Evolutionary conservation across 1,140 invertebrate species (phyloP).

Genomic region (Polypedilum vanderplanki): DNA sequence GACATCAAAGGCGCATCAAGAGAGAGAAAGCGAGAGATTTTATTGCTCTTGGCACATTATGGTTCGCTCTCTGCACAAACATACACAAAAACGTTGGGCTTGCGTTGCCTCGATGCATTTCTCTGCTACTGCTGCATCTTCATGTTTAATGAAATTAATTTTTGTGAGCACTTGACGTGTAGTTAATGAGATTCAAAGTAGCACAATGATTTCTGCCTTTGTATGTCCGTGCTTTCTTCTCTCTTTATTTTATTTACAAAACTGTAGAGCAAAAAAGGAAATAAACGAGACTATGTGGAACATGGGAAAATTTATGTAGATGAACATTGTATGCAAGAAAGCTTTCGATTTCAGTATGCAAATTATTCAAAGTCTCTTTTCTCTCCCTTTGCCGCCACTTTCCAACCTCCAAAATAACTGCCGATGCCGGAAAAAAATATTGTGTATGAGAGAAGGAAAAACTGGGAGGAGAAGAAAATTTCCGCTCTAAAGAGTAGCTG

Average conservation of each 20-base stretch:
- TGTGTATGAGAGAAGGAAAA: background rate
- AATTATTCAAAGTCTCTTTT: conserved; percentile 19
- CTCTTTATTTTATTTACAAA: too few relatives aligned
- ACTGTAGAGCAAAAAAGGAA: background rate
- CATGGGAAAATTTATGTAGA: conserved; percentile 18
- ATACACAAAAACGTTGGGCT: background rate
- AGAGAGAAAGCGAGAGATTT: background rate
- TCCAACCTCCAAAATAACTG: background rate
- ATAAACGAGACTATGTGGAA: background rate
- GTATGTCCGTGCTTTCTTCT: too few relatives aligned
- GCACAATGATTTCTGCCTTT: too few relatives aligned
- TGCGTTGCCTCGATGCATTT: background rate
- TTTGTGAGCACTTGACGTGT: background rate
- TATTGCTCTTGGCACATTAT: conserved; percentile 12
- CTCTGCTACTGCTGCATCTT: background rate
- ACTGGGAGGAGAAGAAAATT: background rate
- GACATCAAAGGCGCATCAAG: background rate
- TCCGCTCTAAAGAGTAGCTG: background rate
- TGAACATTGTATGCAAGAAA: conserved; percentile 3
- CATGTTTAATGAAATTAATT: background rate
- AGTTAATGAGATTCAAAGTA: background rate
- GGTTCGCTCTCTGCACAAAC: background rate
- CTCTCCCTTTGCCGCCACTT: background rate
- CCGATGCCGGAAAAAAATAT: conserved; percentile 4
- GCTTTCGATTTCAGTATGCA: conserved; percentile 11